phyloP scores from a whole-genome alignment of 2,888 invertebrate species.

The Ichneumoninae sp. region DNA sequence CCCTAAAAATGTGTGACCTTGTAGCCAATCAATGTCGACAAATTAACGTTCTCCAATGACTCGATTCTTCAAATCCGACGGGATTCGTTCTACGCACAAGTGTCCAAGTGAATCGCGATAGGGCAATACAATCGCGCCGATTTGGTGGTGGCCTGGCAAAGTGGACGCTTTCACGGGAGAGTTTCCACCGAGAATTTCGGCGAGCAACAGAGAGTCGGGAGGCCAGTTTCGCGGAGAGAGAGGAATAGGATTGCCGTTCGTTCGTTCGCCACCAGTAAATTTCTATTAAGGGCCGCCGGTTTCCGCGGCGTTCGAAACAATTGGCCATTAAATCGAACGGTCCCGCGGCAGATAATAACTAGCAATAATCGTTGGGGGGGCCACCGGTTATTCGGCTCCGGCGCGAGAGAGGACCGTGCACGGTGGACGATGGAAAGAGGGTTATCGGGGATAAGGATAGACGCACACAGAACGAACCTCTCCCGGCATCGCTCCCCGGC shows the following conservation, averaged over 20 bases:
- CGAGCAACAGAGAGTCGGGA: neutral
- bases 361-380: slow-evolving; percentile 79
- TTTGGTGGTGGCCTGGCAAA: neutral
- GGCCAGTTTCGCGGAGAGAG: neutral
- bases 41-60: neutral
- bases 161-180: slow-evolving; percentile 1
- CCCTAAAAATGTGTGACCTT: too few relatives aligned
- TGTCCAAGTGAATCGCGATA: slow-evolving; percentile 30
- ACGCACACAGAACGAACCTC: slow-evolving; percentile 17
- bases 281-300: slow-evolving; percentile 80
- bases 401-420: slow-evolving; percentile 34
- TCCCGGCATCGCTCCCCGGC: slow-evolving; percentile 32
- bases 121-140: slow-evolving; percentile 30
- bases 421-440: slow-evolving; percentile 26
- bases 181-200: slow-evolving; percentile 23
- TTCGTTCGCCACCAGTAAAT: slow-evolving; percentile 76
- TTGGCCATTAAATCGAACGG: slow-evolving; percentile 83
- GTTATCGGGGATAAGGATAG: slow-evolving; percentile 17
- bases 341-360: slow-evolving; percentile 83
- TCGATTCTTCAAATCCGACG: neutral
- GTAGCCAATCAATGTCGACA: neutral
- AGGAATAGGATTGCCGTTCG: slow-evolving; percentile 20
- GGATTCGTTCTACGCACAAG: neutral
- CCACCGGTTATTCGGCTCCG: slow-evolving; percentile 73
- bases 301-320: slow-evolving; percentile 80